A percentile compares a stretch with the other conserved stretches of the same genome.
phyloP scores from a whole-genome alignment of 2,797 vertebrate species.

The Vultur gryphus region DNA sequence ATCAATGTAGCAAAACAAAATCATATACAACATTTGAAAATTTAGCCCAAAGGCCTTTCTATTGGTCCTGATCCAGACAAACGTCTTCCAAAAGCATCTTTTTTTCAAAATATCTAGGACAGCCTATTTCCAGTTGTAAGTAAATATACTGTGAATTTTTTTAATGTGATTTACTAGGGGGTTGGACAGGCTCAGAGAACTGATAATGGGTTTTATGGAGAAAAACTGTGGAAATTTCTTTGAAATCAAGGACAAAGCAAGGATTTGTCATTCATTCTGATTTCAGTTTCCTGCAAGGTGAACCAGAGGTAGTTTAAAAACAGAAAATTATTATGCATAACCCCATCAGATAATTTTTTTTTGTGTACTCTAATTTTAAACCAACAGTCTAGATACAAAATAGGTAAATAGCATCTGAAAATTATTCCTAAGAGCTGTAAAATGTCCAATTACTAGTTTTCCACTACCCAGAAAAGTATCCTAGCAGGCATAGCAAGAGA shows the following conservation, averaged over 20 bases:
- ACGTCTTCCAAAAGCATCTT: not conserved
- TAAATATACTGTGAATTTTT: conserved; percentile 19
- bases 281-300: not conserved
- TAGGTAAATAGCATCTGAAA: not conserved
- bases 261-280: not conserved
- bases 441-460: not conserved
- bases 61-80: not conserved
- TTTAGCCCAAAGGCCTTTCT: not conserved
- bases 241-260: not conserved
- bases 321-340: not conserved
- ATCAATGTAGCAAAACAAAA: not conserved
- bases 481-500: not conserved
- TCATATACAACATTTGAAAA: not conserved
- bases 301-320: not conserved
- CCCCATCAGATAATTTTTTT: not conserved
- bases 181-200: not conserved
- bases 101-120: not conserved
- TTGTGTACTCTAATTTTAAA: not conserved
- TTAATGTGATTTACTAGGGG: not conserved
- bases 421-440: not conserved
- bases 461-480: not conserved
- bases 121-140: not conserved
- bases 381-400: not conserved
- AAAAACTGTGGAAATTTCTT: not conserved
- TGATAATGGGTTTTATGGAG: not conserved